phyloP scores from a whole-genome alignment of 2,888 invertebrate genomes.

The Phrixothrix hirtus region DNA sequence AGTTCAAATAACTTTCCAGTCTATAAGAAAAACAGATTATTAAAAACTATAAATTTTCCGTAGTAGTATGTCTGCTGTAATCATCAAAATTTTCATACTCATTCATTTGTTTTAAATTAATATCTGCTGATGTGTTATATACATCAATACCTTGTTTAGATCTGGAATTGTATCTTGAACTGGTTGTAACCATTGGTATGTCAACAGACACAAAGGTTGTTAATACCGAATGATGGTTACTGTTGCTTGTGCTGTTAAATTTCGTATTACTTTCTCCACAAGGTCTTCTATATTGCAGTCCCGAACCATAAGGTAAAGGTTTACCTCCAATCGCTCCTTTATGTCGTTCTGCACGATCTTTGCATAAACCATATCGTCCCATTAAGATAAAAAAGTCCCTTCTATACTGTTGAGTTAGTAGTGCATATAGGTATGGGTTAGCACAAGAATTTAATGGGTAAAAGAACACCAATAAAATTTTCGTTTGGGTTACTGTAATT shows the following conservation, averaged over 20 bases:
- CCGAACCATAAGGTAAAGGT: constrained; percentile 51
- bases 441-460: constrained; percentile 71
- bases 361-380: constrained; percentile 57
- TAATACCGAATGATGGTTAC: constrained; percentile 50
- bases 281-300: constrained; percentile 47
- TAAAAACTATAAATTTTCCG: constrained; percentile 45
- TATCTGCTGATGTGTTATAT: constrained; percentile 45
- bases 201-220: constrained; percentile 55
- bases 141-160: constrained; percentile 40
- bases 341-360: constrained; percentile 55
- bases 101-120: constrained; percentile 41
- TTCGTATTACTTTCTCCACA: constrained; percentile 33
- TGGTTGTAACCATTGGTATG: constrained; percentile 46
- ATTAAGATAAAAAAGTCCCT: constrained; percentile 62
- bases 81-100: constrained; percentile 40
- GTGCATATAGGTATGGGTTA: constrained; percentile 70
- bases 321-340: constrained; percentile 56
- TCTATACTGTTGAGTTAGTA: constrained; percentile 68
- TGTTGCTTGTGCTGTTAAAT: constrained; percentile 35
- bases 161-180: constrained; percentile 43
- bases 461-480: constrained; percentile 67
- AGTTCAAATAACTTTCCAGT: too few species aligned
- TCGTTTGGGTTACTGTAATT: constrained; percentile 60
- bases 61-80: constrained; percentile 41
- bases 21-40: neutral